phyloP scores from a whole-genome alignment of 2,888 invertebrate species.

The Orthosia gracilis region DNA sequence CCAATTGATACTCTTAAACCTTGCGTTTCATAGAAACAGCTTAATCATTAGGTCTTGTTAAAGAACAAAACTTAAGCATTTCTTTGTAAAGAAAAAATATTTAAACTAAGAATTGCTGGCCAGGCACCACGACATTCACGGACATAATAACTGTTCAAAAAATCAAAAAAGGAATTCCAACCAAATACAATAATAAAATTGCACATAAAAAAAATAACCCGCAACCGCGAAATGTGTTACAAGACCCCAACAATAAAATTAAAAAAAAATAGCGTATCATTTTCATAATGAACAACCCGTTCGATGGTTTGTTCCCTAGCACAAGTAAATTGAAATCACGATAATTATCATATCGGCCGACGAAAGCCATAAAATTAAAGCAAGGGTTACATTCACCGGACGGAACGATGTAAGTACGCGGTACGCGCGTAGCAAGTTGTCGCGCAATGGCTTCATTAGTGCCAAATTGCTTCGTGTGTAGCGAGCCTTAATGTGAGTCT shows the following conservation, averaged over 20 bases:
- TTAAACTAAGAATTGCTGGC: too few species aligned
- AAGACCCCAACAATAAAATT: slow-evolving; percentile 32
- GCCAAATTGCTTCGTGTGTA: slow-evolving; percentile 69
- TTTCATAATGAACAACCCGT: slow-evolving; percentile 60
- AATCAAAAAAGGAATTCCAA: background rate
- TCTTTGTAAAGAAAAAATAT: background rate
- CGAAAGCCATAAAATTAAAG: slow-evolving; percentile 77
- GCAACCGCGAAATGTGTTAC: background rate
- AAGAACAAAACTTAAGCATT: background rate
- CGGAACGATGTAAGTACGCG: slow-evolving; percentile 70
- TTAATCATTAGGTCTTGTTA: slow-evolving; percentile 7
- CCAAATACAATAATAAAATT: background rate
- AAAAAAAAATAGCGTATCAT: slow-evolving; percentile 46
- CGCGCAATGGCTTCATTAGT: slow-evolving; percentile 80
- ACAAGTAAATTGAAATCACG: slow-evolving; percentile 74
- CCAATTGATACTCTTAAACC: slow-evolving; percentile 23
- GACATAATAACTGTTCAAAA: too few species aligned
- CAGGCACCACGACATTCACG: too few species aligned
- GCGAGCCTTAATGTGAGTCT: slow-evolving; percentile 58
- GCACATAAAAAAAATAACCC: slow-evolving; percentile 4
- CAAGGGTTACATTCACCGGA: slow-evolving; percentile 77
- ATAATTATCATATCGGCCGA: slow-evolving; percentile 77
- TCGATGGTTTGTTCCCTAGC: slow-evolving; percentile 53
- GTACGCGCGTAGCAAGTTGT: slow-evolving; percentile 51
- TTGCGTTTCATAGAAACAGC: slow-evolving; percentile 31